Percentiles rank a stretch among this genome's conserved stretches.
phyloP scores from a whole-genome alignment of 1,140 invertebrate genomes.

The Mercenaria mercenaria region DNA sequence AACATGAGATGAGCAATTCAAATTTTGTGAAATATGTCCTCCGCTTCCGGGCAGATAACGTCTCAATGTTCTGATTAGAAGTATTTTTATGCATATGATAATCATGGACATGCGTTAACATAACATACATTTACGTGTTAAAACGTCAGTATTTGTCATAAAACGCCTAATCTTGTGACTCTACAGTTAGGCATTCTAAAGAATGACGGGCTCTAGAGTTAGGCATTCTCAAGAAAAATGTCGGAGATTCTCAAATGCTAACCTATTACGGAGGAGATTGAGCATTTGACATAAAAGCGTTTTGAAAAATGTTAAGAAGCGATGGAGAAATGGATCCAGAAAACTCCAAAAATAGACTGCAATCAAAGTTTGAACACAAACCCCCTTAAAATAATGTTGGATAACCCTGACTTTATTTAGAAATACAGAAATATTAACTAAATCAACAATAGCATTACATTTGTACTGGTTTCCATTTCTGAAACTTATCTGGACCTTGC shows the following conservation, averaged over 20 bases:
- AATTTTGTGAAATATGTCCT: conserved; percentile 59
- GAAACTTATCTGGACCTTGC: neutral
- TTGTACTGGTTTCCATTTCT: neutral
- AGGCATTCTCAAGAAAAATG: neutral
- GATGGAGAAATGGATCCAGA: neutral
- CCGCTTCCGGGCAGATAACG: neutral
- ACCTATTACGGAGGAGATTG: neutral
- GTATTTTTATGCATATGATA: neutral
- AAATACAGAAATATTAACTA: no score
- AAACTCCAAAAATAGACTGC: conserved; percentile 3
- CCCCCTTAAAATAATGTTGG: no score
- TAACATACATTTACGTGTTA: neutral
- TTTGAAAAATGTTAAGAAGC: conserved; percentile 13
- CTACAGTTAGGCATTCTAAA: neutral
- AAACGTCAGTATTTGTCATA: neutral
- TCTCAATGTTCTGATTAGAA: neutral
- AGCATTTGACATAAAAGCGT: neutral
- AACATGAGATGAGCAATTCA: conserved; percentile 3
- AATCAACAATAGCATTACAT: no score
- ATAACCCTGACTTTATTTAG: no score
- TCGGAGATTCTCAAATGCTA: neutral
- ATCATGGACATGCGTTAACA: neutral
- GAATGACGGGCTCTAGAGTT: neutral
- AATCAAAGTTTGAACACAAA: no score
- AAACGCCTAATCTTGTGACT: no score